A percentile compares a stretch with the other conserved stretches of the same genome.
Conservation (phyloP, 1,140 invertebrate genomes). For the Drosophila bifasciata region DNA sequence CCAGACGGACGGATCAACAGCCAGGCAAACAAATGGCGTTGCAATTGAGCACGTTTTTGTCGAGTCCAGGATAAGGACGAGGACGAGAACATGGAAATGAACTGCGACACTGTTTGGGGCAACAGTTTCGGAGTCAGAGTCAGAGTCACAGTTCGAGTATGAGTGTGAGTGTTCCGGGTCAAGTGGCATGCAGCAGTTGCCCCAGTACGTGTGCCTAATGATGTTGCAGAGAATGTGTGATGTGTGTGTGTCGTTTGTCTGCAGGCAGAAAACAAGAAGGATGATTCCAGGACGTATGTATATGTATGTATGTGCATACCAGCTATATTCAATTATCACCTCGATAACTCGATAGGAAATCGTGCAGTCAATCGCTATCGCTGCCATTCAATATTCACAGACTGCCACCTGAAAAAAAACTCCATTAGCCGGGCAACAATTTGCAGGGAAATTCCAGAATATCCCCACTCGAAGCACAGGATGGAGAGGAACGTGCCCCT, state of each 20-base stretch:
- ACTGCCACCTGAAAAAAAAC: no score
- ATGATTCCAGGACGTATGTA: background rate
- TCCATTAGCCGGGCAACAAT: no score
- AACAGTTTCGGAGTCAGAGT: constrained; percentile 15
- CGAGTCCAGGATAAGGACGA: constrained; percentile 22
- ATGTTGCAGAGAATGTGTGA: constrained; percentile 47
- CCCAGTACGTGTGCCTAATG: constrained; percentile 69
- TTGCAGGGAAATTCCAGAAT: no score
- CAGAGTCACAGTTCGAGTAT: constrained; percentile 4
- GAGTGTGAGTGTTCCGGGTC: constrained; percentile 37
- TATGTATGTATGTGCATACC: constrained; percentile 4
- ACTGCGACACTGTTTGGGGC: constrained; percentile 58
- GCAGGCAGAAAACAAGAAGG: constrained; percentile 1
- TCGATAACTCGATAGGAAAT: no score
- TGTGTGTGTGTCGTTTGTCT: constrained; percentile 13
- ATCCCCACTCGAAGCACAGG: background rate
- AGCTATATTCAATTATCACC: background rate
- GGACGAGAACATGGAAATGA: constrained; percentile 63
- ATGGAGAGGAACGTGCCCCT: background rate
- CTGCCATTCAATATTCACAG: no score
- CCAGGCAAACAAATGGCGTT: constrained; percentile 82
- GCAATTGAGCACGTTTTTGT: constrained; percentile 82
- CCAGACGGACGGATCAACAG: constrained; percentile 55
- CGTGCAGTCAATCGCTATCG: no score
- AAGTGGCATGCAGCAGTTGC: constrained; percentile 54